Conservation (phyloP, 2,888 invertebrate genomes). For the Platycheirus albimanus region DNA sequence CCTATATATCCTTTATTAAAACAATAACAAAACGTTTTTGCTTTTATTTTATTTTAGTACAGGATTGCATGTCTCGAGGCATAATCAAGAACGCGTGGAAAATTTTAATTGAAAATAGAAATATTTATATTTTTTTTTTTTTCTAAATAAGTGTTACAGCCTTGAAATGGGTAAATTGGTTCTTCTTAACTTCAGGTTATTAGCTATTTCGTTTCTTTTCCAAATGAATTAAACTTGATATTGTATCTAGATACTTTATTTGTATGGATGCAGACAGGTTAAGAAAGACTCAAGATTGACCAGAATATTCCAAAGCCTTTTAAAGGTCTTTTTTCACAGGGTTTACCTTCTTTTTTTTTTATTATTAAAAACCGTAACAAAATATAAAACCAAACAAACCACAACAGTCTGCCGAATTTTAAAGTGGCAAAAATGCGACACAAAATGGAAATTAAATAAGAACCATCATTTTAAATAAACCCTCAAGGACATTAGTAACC, state of each 20-base stretch:
- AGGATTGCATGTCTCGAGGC: conserved; percentile 13
- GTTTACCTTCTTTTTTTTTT: not conserved
- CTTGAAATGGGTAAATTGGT: not conserved
- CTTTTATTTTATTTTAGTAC: conserved; percentile 7
- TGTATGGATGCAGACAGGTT: too few relatives aligned
- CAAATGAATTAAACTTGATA: too few relatives aligned
- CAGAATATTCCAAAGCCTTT: too few relatives aligned
- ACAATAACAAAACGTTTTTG: conserved; percentile 6
- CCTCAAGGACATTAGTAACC: conserved; percentile 59
- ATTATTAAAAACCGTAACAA: conserved; percentile 6
- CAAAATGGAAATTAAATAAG: conserved; percentile 59
- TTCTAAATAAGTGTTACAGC: conserved; percentile 1
- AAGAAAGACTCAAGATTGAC: too few relatives aligned
- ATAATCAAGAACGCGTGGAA: conserved; percentile 1
- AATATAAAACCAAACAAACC: not conserved
- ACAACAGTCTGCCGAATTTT: conserved; percentile 5
- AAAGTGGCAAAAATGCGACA: conserved; percentile 22
- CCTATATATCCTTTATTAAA: conserved; percentile 1
- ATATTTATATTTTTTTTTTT: too few relatives aligned
- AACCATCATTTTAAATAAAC: conserved; percentile 63
- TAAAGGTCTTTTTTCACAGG: too few relatives aligned
- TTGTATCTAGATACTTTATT: too few relatives aligned
- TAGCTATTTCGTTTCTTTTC: too few relatives aligned
- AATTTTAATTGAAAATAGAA: conserved; percentile 10
- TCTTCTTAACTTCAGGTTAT: not conserved